Evolutionary conservation across 2,113 vertebrate genomes (phyloP), one percentile per base, ranked within the genome.

Genomic region (Grallaria varia): DNA sequence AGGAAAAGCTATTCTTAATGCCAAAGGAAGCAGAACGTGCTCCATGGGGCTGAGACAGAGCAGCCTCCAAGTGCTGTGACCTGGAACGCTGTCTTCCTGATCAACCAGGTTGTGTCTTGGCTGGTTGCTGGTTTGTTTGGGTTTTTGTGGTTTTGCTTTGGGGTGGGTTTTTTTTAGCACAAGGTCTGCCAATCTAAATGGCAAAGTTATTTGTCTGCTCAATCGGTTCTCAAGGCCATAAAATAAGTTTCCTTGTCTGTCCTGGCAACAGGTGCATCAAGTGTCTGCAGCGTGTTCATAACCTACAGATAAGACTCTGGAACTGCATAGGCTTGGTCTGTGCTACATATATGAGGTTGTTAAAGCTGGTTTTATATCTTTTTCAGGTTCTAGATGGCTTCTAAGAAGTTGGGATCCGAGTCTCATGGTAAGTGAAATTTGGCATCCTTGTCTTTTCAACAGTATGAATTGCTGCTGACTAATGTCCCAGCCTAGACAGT

Each of bases 301-400:
- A 83, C 33, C 6, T 64, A 64, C 50, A 59, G 39, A 31, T 42
- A 62, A 62, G 30, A 45, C 14, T 72, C 8, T 50, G 62, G 27
- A 91, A 71, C 35, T 77, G 21, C 14, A 3, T 3, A 35, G 39
- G 5, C 3, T 45, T 45, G 49, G 2, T 27, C 24, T 62, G 2
- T 84, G 31, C 44, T 77, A 25, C 20, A 7, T 63, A 3, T 56
- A 23, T 63, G 2, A 82, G 44, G 25, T 87, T 50, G 10, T 79
- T 96, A 82, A 96, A 84, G 24, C 14, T 74, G 5, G 82, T 75
- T 73, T 71, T 12, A 97, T 94, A 89, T 98, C 45, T 98, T 97
- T 98, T 98, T 88, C 97, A 99, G 98, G 95, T 98, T 98, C 98
- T 99, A 99, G 99, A 99, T 99, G 99, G 99, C 99, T 99, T 98